These are phyloP conservation scores for Okapia johnstoni DNA, from an alignment of 2,113 vertebrate genomes.

Conservation along the genomic window DNA sequence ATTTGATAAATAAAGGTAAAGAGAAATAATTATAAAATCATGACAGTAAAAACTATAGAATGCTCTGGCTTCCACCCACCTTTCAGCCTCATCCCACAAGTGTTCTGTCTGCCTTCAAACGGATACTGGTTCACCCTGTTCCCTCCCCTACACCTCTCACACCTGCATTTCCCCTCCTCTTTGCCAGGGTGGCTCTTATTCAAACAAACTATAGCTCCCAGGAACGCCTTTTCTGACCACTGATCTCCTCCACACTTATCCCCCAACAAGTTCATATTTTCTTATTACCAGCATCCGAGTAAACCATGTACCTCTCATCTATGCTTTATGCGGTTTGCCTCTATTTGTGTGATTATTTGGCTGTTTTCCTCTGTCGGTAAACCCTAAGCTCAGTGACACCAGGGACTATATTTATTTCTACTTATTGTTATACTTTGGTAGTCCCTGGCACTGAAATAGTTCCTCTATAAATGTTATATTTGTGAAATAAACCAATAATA, in stretches of 20 bases:
- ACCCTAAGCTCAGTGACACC: neutral
- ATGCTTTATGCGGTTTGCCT: neutral
- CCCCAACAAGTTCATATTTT: neutral
- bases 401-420: neutral
- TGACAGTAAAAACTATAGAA: neutral
- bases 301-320: neutral
- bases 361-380: neutral
- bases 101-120: neutral
- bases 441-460: neutral
- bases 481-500: neutral
- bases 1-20: neutral
- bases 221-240: neutral
- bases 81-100: neutral
- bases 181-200: neutral
- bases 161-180: neutral
- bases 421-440: neutral
- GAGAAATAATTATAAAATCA: neutral
- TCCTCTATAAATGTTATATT: neutral
- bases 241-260: neutral
- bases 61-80: neutral
- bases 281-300: neutral
- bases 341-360: neutral
- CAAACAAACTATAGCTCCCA: neutral
- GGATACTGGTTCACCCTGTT: rapidly evolving
- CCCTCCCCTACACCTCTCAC: neutral